Evolutionary conservation across 2,797 vertebrate genomes (phyloP).

Genomic region (Eupleurogrammus muticus): DNA sequence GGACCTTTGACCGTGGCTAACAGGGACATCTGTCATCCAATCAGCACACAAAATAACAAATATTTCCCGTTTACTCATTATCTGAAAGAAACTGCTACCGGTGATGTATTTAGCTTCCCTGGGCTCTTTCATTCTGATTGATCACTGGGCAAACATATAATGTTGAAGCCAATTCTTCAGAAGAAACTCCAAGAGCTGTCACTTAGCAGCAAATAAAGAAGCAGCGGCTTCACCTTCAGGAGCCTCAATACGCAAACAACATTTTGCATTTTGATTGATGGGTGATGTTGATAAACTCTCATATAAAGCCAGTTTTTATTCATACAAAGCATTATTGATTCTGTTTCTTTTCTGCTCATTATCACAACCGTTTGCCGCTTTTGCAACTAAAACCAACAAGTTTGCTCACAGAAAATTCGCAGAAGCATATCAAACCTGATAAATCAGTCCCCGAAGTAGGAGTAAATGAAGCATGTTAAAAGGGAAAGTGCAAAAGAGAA

Average conservation of each 20-base stretch:
- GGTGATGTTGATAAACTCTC: not conserved
- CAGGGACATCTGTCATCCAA: no score
- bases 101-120: slow-evolving; percentile 16
- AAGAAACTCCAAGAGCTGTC: not conserved
- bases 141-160: not conserved
- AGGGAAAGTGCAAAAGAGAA: not conserved
- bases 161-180: not conserved
- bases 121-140: slow-evolving; percentile 13
- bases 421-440: no score
- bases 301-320: no score
- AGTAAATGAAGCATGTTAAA: no score
- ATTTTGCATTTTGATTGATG: not conserved
- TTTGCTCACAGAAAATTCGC: no score
- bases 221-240: not conserved
- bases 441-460: no score
- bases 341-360: not conserved
- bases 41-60: no score
- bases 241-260: not conserved
- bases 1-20: no score
- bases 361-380: not conserved
- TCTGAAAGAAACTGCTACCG: slow-evolving; percentile 4
- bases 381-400: no score
- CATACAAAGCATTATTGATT: no score
- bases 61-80: not conserved
- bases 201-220: not conserved